phyloP scores from a whole-genome alignment of 2,113 vertebrate species.

The Plecotus auritus region DNA sequence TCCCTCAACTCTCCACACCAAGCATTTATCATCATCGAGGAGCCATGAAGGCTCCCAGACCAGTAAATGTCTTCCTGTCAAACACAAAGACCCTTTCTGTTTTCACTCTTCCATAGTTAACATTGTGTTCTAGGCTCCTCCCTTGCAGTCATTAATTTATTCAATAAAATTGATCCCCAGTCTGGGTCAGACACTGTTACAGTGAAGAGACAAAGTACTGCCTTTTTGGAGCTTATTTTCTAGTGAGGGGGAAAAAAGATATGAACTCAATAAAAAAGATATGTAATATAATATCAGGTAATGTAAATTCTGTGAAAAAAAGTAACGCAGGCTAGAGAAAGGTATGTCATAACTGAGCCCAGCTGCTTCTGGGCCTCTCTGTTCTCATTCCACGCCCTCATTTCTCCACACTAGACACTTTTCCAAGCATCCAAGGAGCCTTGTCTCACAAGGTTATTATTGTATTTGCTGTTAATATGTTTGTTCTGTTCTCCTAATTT shows the following conservation, averaged over 20 bases:
- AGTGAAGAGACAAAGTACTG: neutral
- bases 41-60: neutral
- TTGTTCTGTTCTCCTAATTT: neutral
- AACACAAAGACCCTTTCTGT: neutral
- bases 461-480: neutral
- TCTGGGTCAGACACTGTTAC: neutral
- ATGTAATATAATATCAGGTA: neutral
- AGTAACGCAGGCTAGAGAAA: neutral
- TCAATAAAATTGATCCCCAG: neutral
- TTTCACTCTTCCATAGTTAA: neutral
- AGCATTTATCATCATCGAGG: neutral
- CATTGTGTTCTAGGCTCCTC: neutral
- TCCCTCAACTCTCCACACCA: neutral
- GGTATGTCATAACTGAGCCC: rapidly evolving
- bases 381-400: neutral
- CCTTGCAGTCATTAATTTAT: neutral
- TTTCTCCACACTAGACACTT: neutral
- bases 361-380: neutral
- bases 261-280: neutral
- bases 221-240: neutral
- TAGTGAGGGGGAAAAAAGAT: neutral
- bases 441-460: neutral
- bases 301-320: neutral
- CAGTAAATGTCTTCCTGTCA: neutral
- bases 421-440: neutral